Base-by-base conservation (phyloP, 2,113 vertebrate genomes). In the Haplotaxodon microlepis region DNA sequence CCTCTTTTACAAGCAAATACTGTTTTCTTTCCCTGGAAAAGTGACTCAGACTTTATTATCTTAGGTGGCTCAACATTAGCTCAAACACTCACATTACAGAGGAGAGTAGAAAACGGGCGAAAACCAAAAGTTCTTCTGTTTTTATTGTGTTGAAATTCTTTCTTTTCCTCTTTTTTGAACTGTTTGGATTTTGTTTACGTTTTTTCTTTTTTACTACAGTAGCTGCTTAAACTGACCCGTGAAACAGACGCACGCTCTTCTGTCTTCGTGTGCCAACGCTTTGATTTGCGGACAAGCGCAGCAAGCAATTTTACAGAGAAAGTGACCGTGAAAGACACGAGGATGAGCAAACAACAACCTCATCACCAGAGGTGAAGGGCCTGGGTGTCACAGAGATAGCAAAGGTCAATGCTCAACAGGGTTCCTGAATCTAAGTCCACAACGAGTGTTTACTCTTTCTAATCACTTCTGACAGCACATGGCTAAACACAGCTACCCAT, bases 1-100 rank as follows among this genome's bases (percentile, higher is more conserved):
- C 53, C 45, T 14, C 29, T 17, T 86, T 66, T 19, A 61, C n/a
- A 27, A 27, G 47, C 45, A 61, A 38, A 76, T 29, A 29, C 17
- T 89, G 45, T 92, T 92, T 89, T 83, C 56, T 66, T 14, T 84
- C 29, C 24, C 34, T 85, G 21, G 56, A 36, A 88, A 82, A 79
- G 4, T 76, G 83, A 92, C 90, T 83, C 66, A 0, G 34, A 92
- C 92, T 91, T 87, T 89, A 89, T 90, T 82, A 84, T 87, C 93
- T 63, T 54, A 21, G 3, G 17, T 29, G 53, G 38, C 5, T 31
- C 12, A 16, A 76, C 3, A 27, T 6, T 27, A 5, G 27, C 53
- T 34, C 36, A 34, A 59, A 38, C 59, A 51, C 9, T 21, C 42
- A 86, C 1, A n/a, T 21, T 13, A 17, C 54, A 56, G 8, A 3